Percentiles rank a stretch among this genome's conserved stretches.
phyloP scores from a whole-genome alignment of 2,888 invertebrate species.

The Phragmatobia fuliginosa region DNA sequence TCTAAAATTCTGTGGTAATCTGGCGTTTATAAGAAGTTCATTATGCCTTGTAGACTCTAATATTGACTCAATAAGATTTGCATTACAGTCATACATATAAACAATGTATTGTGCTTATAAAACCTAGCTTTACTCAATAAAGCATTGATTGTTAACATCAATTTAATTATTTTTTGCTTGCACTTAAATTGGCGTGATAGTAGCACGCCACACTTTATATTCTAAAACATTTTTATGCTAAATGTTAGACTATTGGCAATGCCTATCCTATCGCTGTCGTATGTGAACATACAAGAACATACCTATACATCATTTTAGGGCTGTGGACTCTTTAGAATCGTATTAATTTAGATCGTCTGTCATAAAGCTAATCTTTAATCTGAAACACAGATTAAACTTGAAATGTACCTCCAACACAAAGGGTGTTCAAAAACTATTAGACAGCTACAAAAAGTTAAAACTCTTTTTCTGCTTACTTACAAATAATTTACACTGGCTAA shows the following conservation, averaged over 20 bases:
- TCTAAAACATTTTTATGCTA: too few species aligned
- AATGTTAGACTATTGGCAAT: too few species aligned
- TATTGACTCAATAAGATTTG: too few species aligned
- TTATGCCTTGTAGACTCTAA: not conserved
- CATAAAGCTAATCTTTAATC: not conserved
- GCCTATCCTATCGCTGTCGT: not conserved
- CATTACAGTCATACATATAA: too few species aligned
- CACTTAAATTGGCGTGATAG: not conserved
- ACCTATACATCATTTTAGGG: not conserved
- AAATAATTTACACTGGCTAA: slow-evolving; percentile 7
- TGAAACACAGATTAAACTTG: not conserved
- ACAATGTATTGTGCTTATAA: too few species aligned
- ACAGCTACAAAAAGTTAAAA: not conserved
- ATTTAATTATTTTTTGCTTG: not conserved
- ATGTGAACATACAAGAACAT: not conserved
- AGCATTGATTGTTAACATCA: too few species aligned
- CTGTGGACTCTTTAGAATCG: not conserved
- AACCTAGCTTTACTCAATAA: too few species aligned
- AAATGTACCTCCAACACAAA: not conserved
- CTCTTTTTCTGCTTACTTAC: not conserved
- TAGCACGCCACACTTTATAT: too few species aligned
- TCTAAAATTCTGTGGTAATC: not conserved
- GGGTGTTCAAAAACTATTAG: not conserved
- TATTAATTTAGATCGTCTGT: not conserved
- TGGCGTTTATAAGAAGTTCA: not conserved